Percentiles rank a stretch among this genome's conserved stretches.
phyloP scores from a whole-genome alignment of 1,140 invertebrate species.

The Sminthurides bifidus region DNA sequence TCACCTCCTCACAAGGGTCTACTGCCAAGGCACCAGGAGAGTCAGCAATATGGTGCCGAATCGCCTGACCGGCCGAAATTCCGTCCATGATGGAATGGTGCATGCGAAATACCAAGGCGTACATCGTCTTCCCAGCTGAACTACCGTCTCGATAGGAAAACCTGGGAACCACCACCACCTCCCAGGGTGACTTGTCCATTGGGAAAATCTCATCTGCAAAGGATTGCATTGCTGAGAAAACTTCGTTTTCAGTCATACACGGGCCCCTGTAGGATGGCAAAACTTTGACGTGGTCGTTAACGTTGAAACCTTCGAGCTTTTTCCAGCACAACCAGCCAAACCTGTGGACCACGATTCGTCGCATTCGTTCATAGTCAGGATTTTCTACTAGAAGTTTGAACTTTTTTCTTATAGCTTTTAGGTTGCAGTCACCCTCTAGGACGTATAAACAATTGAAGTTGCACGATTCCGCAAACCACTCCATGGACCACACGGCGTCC shows the following conservation, averaged over 20 bases:
- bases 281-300: constrained; percentile 15
- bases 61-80: constrained; percentile 20
- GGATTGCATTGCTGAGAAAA: constrained; percentile 18
- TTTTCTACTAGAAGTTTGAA: constrained; percentile 6
- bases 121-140: constrained; percentile 3
- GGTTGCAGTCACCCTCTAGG: constrained; percentile 15
- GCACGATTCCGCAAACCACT: constrained; percentile 10
- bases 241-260: constrained; percentile 10
- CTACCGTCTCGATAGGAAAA: not conserved
- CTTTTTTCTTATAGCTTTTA: constrained; percentile 10
- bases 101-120: constrained; percentile 20
- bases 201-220: constrained; percentile 12
- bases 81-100: constrained; percentile 29
- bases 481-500: constrained; percentile 13
- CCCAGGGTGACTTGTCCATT: constrained; percentile 25
- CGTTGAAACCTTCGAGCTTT: constrained; percentile 6
- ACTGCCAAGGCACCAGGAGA: constrained; percentile 14
- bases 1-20: constrained; percentile 13
- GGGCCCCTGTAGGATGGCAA: not conserved
- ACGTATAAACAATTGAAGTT: constrained; percentile 20
- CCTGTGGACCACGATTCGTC: not conserved
- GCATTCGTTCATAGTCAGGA: constrained; percentile 11
- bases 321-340: constrained; percentile 23
- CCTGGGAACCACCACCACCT: constrained; percentile 14
- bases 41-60: constrained; percentile 23